Percentiles rank a stretch among this genome's conserved stretches.
Evolutionary conservation across 2,888 invertebrate genomes (phyloP).

Genomic region (Pimpla rufipes): DNA sequence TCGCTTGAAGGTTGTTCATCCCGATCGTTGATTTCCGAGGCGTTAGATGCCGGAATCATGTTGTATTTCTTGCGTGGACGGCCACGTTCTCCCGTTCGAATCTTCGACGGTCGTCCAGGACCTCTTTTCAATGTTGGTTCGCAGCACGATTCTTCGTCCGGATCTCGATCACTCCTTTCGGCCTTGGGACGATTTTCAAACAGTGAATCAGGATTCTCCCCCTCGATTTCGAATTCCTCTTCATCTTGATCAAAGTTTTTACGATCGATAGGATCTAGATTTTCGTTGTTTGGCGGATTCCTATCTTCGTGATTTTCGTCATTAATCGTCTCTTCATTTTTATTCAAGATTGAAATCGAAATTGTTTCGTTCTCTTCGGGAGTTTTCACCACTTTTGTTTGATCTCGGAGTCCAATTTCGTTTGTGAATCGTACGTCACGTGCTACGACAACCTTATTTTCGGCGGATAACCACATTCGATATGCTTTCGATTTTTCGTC

Average conservation of each 20-base stretch:
- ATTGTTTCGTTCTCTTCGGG: constrained; percentile 11
- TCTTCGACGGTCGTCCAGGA: constrained; percentile 9
- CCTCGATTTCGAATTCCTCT: neutral
- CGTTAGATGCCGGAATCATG: neutral
- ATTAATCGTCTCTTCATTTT: neutral
- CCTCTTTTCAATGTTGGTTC: neutral
- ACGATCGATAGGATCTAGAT: neutral
- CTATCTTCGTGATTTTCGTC: constrained; percentile 4
- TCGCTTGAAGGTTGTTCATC: neutral
- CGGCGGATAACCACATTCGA: constrained; percentile 66
- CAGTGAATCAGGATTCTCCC: neutral
- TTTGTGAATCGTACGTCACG: constrained; percentile 49
- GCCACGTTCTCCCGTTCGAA: constrained; percentile 1
- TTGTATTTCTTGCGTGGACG: constrained; percentile 10
- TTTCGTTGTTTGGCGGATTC: neutral
- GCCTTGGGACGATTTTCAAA: neutral
- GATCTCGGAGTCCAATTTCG: constrained; percentile 24
- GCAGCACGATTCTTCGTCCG: neutral
- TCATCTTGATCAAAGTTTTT: neutral
- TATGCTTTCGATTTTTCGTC: constrained; percentile 51
- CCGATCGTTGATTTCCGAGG: neutral
- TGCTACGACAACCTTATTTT: constrained; percentile 55
- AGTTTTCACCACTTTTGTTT: constrained; percentile 3
- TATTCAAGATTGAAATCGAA: constrained; percentile 1
- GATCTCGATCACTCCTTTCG: neutral